Base-by-base conservation (phyloP, 92 coral and sea anemone genomes). In the Phenganax marumi region DNA sequence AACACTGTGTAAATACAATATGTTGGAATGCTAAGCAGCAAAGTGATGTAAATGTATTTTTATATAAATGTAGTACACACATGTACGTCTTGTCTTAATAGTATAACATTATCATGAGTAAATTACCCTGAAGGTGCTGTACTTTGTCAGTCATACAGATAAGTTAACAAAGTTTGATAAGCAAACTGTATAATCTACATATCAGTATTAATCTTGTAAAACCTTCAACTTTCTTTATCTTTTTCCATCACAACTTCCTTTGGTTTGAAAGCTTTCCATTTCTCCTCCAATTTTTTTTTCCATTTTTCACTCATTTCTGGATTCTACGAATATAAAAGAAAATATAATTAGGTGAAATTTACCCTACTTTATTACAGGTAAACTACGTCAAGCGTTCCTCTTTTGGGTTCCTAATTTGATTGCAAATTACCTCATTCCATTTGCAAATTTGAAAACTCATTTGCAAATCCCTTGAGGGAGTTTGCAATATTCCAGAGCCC, bases 241-340 rank as follows among this genome's bases (percentile, higher is more conserved):
- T 78, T 78, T 66, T 78, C 21, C 16, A 48, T 72, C 60, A 78
- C 71, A 2, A 62, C 52, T 61, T 78, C 83, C 39, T 62, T 78
- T 47, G 72, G 72, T 50, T 50, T 63, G 60, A 48, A 61, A 46
- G 72, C 61, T 62, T 78, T 78, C 83, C 83, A 78, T 24, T 21
- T 78, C 21, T 78, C 83, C 11, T 78, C 83, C 83, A 73, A 78
- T 0, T 46, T 55, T 22, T 78, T 78, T 72, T 61, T 78, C 73
- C 72, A 78, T 46, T 78, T 78, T 48, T 78, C 83, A 16, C 83
- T 61, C 33, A 50, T 52, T 63, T 78, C 83, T 61, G 83, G 73
- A 50, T 78, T 53, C 83, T 78, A 49, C 17, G 46, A 43, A 49
- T 10, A 21, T 46, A 18, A 70, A 4, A 24, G 33, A 70, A 14